A percentile compares a stretch with the other conserved stretches of the same genome.
Evolutionary conservation across 2,888 invertebrate genomes (phyloP).

Genomic region (Spilarctia lutea): DNA sequence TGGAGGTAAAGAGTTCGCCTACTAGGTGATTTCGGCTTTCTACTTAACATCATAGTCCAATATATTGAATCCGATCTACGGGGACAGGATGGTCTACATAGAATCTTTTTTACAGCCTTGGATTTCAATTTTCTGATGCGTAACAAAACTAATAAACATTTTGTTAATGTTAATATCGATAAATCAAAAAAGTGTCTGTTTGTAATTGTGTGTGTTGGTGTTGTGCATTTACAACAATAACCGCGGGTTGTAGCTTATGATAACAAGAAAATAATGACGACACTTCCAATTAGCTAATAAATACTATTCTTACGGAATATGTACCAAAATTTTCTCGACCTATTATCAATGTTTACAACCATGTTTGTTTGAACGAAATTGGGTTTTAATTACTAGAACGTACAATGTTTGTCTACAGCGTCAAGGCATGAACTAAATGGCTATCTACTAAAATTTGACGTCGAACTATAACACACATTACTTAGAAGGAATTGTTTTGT

Average conservation of each 20-base stretch:
- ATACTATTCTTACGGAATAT: background rate
- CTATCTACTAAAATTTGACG: background rate
- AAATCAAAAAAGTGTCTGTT: no score
- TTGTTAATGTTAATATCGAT: no score
- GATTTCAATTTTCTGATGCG: no score
- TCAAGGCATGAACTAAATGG: background rate
- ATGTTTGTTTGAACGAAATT: conserved; percentile 10
- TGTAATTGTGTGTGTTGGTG: no score
- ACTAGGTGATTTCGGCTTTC: background rate
- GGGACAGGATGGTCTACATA: background rate
- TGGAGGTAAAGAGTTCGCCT: no score
- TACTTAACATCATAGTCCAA: no score
- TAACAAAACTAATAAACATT: no score
- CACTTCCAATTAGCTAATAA: background rate
- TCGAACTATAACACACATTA: background rate
- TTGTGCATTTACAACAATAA: no score
- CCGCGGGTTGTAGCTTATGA: no score
- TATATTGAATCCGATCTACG: no score
- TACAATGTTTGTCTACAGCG: background rate
- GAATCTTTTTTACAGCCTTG: background rate
- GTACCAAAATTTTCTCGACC: no score
- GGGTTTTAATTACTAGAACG: conserved; percentile 5
- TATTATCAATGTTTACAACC: background rate
- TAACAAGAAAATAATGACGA: background rate
- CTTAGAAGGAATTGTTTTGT: background rate